Evolutionary conservation across 1,140 invertebrate species (phyloP).

Genomic region (Oryctes rhinoceros): DNA sequence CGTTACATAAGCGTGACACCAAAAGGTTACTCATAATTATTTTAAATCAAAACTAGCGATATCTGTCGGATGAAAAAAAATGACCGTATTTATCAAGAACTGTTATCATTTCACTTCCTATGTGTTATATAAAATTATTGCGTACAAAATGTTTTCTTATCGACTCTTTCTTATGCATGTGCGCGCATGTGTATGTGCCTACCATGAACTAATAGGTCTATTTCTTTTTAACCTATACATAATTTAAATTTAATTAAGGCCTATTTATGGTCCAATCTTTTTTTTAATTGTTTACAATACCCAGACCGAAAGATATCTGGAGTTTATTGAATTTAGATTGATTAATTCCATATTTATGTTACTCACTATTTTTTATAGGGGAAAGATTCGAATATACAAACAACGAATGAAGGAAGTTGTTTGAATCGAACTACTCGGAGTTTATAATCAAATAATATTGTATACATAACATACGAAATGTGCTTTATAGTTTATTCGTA

Average conservation of each 20-base stretch:
- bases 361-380: not conserved
- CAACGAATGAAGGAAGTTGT: too few species aligned
- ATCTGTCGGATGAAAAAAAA: not conserved
- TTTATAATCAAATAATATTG: too few species aligned
- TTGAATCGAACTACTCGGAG: too few species aligned
- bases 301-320: not conserved
- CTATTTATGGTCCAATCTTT: not conserved
- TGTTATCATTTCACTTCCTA: slow-evolving; percentile 21
- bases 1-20: slow-evolving; percentile 20
- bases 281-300: slow-evolving; percentile 2
- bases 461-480: too few species aligned
- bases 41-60: not conserved
- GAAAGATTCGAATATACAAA: too few species aligned
- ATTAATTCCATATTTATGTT: not conserved
- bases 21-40: slow-evolving; percentile 12
- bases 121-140: slow-evolving; percentile 26
- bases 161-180: not conserved
- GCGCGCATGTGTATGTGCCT: not conserved
- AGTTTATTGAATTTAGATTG: not conserved
- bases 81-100: not conserved
- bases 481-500: too few species aligned
- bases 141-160: slow-evolving; percentile 12
- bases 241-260: not conserved
- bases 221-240: not conserved
- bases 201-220: not conserved